Evolutionary conservation across 1,140 invertebrate species (phyloP).

Genomic region (Heliconius nattereri): DNA sequence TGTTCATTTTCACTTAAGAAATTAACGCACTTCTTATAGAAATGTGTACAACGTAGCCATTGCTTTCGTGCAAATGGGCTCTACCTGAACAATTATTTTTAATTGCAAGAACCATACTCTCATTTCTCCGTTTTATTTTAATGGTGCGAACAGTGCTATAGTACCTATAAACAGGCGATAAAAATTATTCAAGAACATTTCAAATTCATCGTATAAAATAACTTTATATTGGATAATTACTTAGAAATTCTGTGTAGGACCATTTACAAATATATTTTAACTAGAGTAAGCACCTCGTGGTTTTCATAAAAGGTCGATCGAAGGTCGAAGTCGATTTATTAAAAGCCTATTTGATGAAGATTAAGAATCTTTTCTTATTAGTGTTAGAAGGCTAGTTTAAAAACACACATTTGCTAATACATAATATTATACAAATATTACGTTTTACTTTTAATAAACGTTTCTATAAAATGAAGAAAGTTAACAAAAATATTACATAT

Average conservation of each 20-base stretch:
- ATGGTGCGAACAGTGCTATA: constrained; percentile 37
- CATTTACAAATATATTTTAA: background rate
- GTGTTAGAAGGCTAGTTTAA: too few relatives aligned
- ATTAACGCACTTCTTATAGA: background rate
- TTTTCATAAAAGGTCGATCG: too few relatives aligned
- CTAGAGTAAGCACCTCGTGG: too few relatives aligned
- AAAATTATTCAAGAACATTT: background rate
- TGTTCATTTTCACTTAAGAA: background rate
- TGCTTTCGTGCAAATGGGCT: constrained; percentile 35
- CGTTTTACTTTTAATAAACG: too few relatives aligned
- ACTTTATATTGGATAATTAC: background rate
- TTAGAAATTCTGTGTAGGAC: background rate
- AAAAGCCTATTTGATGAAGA: too few relatives aligned
- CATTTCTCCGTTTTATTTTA: constrained; percentile 37
- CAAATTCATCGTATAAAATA: background rate
- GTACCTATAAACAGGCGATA: constrained; percentile 1
- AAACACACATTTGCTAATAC: too few relatives aligned
- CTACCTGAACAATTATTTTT: constrained; percentile 45
- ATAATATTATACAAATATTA: too few relatives aligned
- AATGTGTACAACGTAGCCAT: constrained; percentile 17
- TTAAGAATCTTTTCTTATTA: too few relatives aligned
- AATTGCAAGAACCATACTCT: constrained; percentile 38
- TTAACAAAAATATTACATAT: too few relatives aligned
- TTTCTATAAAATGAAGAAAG: too few relatives aligned
- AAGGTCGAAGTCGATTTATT: too few relatives aligned